Evolutionary conservation across 2,113 vertebrate species (phyloP), one percentile per base, ranked within the genome.

Genomic region (Pachyramphus minor): DNA sequence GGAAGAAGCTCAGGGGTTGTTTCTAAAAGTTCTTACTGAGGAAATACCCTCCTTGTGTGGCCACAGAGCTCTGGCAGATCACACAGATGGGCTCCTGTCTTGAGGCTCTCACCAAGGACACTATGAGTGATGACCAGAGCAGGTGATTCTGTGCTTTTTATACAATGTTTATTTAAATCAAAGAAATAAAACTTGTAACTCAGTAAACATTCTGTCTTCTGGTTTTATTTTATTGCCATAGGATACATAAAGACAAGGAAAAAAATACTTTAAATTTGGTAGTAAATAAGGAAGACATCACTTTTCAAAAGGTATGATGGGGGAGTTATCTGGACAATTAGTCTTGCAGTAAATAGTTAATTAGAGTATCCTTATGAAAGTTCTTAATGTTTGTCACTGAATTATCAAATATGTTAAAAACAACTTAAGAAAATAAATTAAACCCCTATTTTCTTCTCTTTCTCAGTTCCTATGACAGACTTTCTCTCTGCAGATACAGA

Each of bases 121-220:
- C 41, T 30, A 23, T 31, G 60, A 74, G 52, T 47, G 86, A 86
- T 37, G 55, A 31, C 42, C 28, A 55, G 1, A 90, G 62, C 64
- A 80, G 66, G 50, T 66, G 20, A 58, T 58, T 39, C 64, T 84
- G 56, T 82, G 41, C 56, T 87, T 97, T 96, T 90, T 89, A 89
- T 94, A 96, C 49, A 14, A 25, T 30, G 77, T 89, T 96, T 97
- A 91, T 95, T 97, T 94, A 91, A 96, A 91, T 89, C 58, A 87
- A 93, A 78, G 72, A 63, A 96, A 96, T 96, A 96, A 97, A 97
- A 68, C 17, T 55, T 81, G 62, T 78, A 47, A 67, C 91, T 92
- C 67, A 78, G 66, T 68, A 55, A 78, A 63, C 17, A 5, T 72
- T 78, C 33, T 69, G 45, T 52, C 49, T 19, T 15, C 17, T 77